Conservation (phyloP, 2,888 invertebrate species). For the Marronus borbonicus region DNA sequence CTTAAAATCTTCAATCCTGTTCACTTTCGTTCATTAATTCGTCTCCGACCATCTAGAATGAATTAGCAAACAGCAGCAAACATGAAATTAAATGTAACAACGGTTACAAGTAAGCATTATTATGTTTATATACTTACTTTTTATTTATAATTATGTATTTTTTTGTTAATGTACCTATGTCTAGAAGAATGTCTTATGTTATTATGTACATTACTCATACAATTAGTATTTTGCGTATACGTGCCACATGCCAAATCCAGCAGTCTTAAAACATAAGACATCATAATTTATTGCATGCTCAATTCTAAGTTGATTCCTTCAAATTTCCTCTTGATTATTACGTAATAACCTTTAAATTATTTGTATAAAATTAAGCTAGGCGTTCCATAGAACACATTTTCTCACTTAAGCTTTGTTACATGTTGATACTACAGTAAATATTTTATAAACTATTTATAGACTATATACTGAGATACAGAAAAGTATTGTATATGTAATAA, state of each 20-base stretch:
- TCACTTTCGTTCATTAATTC: constrained; percentile 5
- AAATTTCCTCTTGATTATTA: background rate
- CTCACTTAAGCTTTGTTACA: background rate
- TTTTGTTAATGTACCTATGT: background rate
- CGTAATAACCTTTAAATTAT: constrained; percentile 30
- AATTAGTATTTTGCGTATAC: no score
- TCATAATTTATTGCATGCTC: background rate
- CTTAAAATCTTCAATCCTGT: constrained; percentile 28
- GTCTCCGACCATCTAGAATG: constrained; percentile 13
- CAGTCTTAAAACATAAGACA: background rate
- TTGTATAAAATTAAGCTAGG: constrained; percentile 13
- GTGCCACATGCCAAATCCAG: background rate
- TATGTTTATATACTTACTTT: constrained; percentile 1
- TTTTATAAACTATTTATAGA: constrained; percentile 42
- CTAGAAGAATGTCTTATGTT: background rate
- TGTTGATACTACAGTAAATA: constrained; percentile 20
- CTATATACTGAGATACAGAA: constrained; percentile 10
- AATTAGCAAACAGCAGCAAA: constrained; percentile 2
- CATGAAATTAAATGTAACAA: constrained; percentile 44
- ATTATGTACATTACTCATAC: no score
- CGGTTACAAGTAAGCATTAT: constrained; percentile 40
- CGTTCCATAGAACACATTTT: no score
- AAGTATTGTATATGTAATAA: constrained; percentile 21
- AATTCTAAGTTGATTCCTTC: background rate
- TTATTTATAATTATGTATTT: background rate